Conservation (phyloP, 2,797 vertebrate species). For the Ctenosaura bakeri region DNA sequence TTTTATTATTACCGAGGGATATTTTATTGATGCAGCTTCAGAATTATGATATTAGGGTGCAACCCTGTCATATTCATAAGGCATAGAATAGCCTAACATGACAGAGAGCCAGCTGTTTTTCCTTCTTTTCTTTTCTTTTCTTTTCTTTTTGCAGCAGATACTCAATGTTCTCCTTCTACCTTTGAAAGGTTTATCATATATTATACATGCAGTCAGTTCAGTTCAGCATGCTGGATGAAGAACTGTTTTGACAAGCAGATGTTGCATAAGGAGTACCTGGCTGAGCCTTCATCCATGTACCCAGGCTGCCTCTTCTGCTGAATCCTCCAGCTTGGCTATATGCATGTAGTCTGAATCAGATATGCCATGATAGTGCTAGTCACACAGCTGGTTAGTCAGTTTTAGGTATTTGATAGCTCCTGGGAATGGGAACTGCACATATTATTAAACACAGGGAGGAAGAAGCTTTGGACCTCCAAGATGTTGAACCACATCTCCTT, state of each 20-base stretch:
- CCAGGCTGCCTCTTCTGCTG: no score
- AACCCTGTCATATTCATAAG: not conserved
- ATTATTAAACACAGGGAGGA: not conserved
- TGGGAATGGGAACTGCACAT: not conserved
- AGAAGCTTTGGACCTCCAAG: not conserved
- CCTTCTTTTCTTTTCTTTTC: not conserved
- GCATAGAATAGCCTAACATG: not conserved
- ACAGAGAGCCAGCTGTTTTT: not conserved
- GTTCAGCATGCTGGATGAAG: not conserved
- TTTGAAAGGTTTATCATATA: not conserved
- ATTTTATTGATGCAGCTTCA: conserved; percentile 26
- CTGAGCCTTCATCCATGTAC: not conserved
- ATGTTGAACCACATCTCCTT: not conserved
- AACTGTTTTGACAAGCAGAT: not conserved
- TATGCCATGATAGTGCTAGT: not conserved
- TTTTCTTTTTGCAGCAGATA: not conserved
- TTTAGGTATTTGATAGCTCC: not conserved
- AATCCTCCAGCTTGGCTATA: not conserved
- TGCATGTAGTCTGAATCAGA: not conserved
- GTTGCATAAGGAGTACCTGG: not conserved
- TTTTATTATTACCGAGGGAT: conserved; percentile 3
- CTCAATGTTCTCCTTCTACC: not conserved
- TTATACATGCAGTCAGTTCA: not conserved
- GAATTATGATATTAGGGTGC: not conserved
- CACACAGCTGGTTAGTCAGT: not conserved